These are phyloP conservation scores for Sterrhoptilus dennistouni DNA, from an alignment of 2,113 vertebrate species.

Conservation along the genomic window DNA sequence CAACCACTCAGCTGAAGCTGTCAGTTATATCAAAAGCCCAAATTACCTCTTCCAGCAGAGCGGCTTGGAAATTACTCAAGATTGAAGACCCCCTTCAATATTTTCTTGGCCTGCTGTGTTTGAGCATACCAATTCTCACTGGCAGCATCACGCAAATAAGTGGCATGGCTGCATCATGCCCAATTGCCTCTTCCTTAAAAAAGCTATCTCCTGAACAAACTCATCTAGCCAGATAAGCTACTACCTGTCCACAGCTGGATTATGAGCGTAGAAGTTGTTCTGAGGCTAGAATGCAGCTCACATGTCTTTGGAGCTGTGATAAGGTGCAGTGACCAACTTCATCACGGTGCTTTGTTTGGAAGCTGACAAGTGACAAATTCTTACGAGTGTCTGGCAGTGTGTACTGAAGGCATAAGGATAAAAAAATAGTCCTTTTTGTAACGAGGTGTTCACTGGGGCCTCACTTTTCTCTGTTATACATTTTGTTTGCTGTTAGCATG, in stretches of 20 bases:
- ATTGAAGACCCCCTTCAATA: neutral
- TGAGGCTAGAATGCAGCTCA: neutral
- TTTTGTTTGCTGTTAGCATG: neutral
- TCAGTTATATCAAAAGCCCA: neutral
- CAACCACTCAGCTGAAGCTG: neutral
- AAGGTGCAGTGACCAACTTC: neutral
- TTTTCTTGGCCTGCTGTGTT: neutral
- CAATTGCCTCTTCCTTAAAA: neutral
- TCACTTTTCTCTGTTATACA: neutral
- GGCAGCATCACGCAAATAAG: neutral
- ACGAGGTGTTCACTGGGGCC: neutral
- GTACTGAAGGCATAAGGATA: neutral
- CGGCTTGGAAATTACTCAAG: neutral
- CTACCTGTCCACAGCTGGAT: neutral
- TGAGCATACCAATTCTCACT: neutral
- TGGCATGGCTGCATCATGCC: neutral
- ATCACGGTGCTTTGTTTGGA: neutral
- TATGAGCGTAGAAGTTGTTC: neutral
- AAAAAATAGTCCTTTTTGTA: neutral
- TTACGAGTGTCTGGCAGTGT: neutral
- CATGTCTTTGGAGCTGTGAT: accelerated
- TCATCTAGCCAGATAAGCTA: neutral
- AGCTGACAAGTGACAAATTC: neutral
- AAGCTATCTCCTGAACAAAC: neutral
- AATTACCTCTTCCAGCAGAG: neutral